phyloP scores from a whole-genome alignment of 2,888 invertebrate species.

The Dexiosoma caninum region DNA sequence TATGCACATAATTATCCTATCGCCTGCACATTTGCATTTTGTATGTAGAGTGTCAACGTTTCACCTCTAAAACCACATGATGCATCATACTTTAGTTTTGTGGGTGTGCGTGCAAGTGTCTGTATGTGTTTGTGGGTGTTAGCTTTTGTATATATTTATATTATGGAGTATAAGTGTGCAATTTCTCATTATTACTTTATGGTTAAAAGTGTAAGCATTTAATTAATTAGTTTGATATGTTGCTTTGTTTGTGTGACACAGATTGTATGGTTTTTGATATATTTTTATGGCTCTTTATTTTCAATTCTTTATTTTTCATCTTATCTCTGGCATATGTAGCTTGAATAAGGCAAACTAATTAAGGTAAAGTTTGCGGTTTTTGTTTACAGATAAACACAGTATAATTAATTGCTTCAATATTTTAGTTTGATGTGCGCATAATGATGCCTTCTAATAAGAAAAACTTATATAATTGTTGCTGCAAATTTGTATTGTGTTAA shows the following conservation, averaged over 20 bases:
- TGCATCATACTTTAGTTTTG: slow-evolving; percentile 27
- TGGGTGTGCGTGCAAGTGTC: background rate
- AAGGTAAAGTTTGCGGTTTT: slow-evolving; percentile 36
- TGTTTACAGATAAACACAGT: background rate
- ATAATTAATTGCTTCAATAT: slow-evolving; percentile 27
- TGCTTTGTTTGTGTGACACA: slow-evolving; percentile 32
- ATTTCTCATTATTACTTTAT: slow-evolving; percentile 59
- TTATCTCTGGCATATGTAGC: slow-evolving; percentile 4
- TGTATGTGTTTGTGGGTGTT: background rate
- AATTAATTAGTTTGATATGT: slow-evolving; percentile 59
- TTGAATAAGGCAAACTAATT: slow-evolving; percentile 16
- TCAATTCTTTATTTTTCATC: slow-evolving; percentile 14
- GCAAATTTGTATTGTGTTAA: no score
- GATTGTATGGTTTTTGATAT: slow-evolving; percentile 27
- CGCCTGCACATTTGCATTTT: no score
- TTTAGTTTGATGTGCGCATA: background rate
- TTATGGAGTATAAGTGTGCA: slow-evolving; percentile 1
- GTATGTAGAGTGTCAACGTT: slow-evolving; percentile 33
- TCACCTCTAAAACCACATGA: slow-evolving; percentile 54
- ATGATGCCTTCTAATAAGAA: no score
- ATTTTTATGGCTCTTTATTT: slow-evolving; percentile 1
- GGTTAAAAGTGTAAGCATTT: slow-evolving; percentile 58
- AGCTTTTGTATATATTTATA: background rate
- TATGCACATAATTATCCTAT: background rate
- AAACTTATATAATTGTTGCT: no score